Base-by-base conservation (phyloP, 2,888 invertebrate species). In the Lasius platythorax region DNA sequence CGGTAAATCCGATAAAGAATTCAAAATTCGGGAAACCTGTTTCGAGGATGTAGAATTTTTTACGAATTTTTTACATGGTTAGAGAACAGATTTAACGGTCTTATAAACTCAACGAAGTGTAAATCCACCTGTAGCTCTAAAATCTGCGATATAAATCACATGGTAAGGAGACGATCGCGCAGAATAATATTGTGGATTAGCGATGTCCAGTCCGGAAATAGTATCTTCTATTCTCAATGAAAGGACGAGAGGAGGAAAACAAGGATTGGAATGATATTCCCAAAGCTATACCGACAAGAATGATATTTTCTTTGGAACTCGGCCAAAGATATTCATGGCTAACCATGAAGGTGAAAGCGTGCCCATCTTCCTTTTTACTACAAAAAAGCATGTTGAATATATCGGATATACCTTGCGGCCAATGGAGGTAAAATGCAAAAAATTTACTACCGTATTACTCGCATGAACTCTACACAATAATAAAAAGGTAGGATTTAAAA, bases 121-220 rank as follows among this genome's bases (percentile, higher is more conserved):
- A 91, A 91, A 90, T 90, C 89, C 87, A 88, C 88, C 82, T 89
- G 86, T 87, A 87, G 83, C 84, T 85, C 81, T 83, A 86, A 56
- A 63, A 73, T 85, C 83, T 89, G 85, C 85, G 85, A 85, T 89
- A 89, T 91, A 91, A 92, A 91, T 91, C 90, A 92, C 88, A 72
- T 89, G 78, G 84, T 88, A 91, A 89, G 90, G 90, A 90, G 83
- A 87, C 91, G 89, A 91, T 92, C 90, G 88, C 87, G 85, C 88
- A 86, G 82, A 90, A 90, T 92, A 91, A 90, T 89, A 87, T 90
- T 85, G 30, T 84, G 90, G 91, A 92, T 92, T 92, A 91, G 90
- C 85, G 70, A 78, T 86, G 88, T 91, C 91, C 91, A 89, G 89
- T 86, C 87, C 75, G 76, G 37, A 61, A 15, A 56, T 63, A 12